These are phyloP conservation scores for Pecten maximus DNA, from an alignment of 2,888 invertebrate genomes.

Conservation along the genomic window DNA sequence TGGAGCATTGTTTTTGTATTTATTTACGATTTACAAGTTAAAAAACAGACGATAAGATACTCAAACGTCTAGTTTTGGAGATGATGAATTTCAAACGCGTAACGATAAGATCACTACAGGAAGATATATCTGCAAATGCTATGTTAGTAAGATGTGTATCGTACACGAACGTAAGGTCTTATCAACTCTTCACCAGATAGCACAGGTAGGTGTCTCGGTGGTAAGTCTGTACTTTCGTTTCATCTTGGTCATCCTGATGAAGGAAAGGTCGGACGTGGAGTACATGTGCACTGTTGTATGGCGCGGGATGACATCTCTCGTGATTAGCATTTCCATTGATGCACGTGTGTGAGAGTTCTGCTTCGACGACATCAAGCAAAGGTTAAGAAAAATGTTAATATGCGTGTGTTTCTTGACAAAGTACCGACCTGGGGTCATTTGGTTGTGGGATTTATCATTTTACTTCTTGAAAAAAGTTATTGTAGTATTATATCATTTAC, in stretches of 20 bases:
- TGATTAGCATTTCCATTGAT: not conserved
- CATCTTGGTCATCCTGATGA: slow-evolving; percentile 13
- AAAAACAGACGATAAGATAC: not conserved
- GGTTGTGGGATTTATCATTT: too few species aligned
- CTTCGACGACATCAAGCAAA: not conserved
- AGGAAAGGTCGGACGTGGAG: not conserved
- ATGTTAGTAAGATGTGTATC: not conserved
- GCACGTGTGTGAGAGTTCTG: too few species aligned
- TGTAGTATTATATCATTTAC: too few species aligned
- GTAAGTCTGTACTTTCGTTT: not conserved
- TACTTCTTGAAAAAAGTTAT: too few species aligned
- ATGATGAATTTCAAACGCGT: not conserved
- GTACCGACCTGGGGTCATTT: too few species aligned
- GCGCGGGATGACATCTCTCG: not conserved
- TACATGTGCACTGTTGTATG: not conserved
- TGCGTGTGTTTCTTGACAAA: too few species aligned
- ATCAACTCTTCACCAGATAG: not conserved
- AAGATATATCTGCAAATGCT: not conserved
- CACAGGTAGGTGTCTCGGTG: not conserved
- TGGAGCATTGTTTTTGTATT: not conserved
- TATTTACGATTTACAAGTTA: not conserved
- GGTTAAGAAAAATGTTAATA: not conserved
- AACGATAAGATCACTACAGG: not conserved
- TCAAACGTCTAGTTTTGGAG: not conserved
- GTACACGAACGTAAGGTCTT: not conserved